Conservation (phyloP, 92 coral and sea anemone species). For the Zoanthus sociatus region DNA sequence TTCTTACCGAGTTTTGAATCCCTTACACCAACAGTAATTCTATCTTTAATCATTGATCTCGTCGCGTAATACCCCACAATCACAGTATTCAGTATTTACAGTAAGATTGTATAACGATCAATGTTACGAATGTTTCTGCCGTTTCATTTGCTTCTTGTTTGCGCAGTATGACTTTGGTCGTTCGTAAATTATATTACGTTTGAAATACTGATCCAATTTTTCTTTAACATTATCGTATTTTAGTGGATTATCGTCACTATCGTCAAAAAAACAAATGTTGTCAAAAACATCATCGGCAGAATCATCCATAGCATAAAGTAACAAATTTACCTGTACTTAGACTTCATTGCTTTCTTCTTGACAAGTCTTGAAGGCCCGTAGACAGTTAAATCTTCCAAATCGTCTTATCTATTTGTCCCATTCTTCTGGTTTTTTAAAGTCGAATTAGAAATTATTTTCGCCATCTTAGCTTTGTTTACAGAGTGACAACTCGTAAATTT, state of each 20-base stretch:
- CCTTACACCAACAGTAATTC: slow-evolving; percentile 52
- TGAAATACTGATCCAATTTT: slow-evolving; percentile 40
- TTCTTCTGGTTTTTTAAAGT: slow-evolving; percentile 21
- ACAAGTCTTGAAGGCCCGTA: slow-evolving; percentile 10
- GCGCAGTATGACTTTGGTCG: slow-evolving; percentile 55
- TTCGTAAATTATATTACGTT: slow-evolving; percentile 47
- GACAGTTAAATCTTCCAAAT: slow-evolving; percentile 43
- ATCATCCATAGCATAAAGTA: slow-evolving; percentile 39
- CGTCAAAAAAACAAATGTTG: slow-evolving; percentile 5
- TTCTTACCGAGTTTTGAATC: slow-evolving; percentile 50
- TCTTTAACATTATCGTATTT: slow-evolving; percentile 51
- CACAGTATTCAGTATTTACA: slow-evolving; percentile 33
- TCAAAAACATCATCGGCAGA: slow-evolving; percentile 25
- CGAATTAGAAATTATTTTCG: slow-evolving; percentile 23
- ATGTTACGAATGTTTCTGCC: slow-evolving; percentile 51
- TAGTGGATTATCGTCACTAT: neutral
- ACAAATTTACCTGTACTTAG: slow-evolving; percentile 22
- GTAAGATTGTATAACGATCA: slow-evolving; percentile 33
- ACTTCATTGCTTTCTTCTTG: slow-evolving; percentile 22
- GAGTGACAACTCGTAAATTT: slow-evolving; percentile 3
- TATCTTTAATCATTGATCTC: slow-evolving; percentile 53
- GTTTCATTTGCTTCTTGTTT: slow-evolving; percentile 36
- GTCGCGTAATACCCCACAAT: slow-evolving; percentile 52
- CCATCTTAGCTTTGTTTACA: slow-evolving; percentile 4
- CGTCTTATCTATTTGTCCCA: slow-evolving; percentile 43